Base-by-base conservation (phyloP, 2,888 invertebrate genomes). In the Listrodromus nycthemerus region DNA sequence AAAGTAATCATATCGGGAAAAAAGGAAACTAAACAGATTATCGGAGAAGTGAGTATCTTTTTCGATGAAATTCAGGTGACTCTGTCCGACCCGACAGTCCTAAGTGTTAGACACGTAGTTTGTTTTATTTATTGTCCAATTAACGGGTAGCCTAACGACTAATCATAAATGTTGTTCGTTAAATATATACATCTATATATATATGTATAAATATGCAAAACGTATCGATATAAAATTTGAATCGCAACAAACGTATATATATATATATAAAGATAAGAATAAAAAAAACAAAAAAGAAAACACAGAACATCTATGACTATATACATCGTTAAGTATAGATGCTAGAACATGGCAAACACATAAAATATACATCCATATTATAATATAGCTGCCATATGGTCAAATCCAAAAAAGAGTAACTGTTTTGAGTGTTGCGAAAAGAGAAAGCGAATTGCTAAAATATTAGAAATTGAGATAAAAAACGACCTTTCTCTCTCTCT, bases 111-210 rank as follows among this genome's bases (percentile, higher is more conserved):
- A 48, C 87, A 82, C 83, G 88, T 90, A 90, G 87, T 89, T 86
- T 90, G 88, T 91, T 91, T 92, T 90, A 91, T 92, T 92, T 92
- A 92, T 92, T 92, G 90, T 92, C 89, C 85, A 88, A 89, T 88
- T 87, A 90, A 87, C 86, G 87, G 87, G 83, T 91, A 91, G 90
- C 88, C 89, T 88, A 89, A 91, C 84, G 87, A 89, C 86, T 90
- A 90, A 92, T 89, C 86, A 89, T 92, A 89, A 90, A 92, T 92
- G 92, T 92, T 92, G 90, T 91, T 90, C 89, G 91, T 91, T 91
- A 90, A n/a, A n/a, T 88, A 75, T 66, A 37, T 48, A 80, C 33
- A 67, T 24, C 55, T n/a, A 80, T 58, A 76, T 65, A 69, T 65
- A 77, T 55, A 74, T 75, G 78, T 75, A 85, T 75, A 84, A 76